Evolutionary conservation across 2,888 invertebrate species (phyloP), one percentile per base, ranked within the genome.

Genomic region (Dicranocentrus wangi): DNA sequence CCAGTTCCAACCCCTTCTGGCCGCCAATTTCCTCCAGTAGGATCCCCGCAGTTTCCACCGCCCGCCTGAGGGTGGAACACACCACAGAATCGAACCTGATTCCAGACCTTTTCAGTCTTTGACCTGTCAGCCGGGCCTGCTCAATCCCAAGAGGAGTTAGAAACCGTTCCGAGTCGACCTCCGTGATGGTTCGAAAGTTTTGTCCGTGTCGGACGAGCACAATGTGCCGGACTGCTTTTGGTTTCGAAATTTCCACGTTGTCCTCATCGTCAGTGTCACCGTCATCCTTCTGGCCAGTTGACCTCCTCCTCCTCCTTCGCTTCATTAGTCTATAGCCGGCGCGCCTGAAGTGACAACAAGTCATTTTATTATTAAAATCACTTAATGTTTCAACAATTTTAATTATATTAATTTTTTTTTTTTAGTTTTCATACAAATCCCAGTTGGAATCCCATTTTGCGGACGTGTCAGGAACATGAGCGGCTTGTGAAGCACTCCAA

Each of bases 171-270:
- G 95, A 93, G 7, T 91, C 90, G 88, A 97, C 97, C 0, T 90
- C 91, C 39, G 89, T 89, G 0, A 94, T 96, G 8, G 91, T 90
- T 28, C 93, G 89, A 87, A 95, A 92, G 88, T 99, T 99, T 88
- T 99, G 98, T 0, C 99, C 99, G 89, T 99, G 99, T 55, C 99
- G 91, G 78, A 99, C 93, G 19, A 99, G 90, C 86, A 98, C 92
- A 70, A 99, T 89, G 88, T 98, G 95, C 19, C 98, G 89, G 0
- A 92, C 91, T 0, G 93, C 93, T 85, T 88, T 91, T 0, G 92
- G 90, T 1, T 42, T 25, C 21, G 19, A n/a, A 85, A 90, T 92
- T 0, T 90, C 72, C 72, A 92, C 91, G 86, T 93, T 93, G 27
- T 58, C 25, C 23, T 69, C 77, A 77, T 28, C n/a, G n/a, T n/a